Evolutionary conservation across 2,113 vertebrate genomes (phyloP).

Genomic region (Chaenocephalus aceratus): DNA sequence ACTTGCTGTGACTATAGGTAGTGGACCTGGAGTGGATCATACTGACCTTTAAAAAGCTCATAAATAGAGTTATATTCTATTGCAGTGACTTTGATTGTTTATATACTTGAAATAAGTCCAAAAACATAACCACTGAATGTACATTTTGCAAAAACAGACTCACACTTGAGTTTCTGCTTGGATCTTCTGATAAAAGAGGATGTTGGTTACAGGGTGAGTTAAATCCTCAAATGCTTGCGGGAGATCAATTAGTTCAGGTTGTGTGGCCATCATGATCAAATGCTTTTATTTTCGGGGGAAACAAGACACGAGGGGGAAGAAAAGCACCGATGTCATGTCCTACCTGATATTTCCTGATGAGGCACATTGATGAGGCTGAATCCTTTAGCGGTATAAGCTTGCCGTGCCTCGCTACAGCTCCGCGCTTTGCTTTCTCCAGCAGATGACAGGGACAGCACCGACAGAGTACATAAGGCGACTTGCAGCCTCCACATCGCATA

Average conservation of each 20-base stretch:
- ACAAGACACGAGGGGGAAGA: not conserved
- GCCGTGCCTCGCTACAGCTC: constrained; percentile 93
- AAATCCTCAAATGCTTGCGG: not conserved
- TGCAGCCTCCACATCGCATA: constrained; percentile 82
- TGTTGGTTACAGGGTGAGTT: not conserved
- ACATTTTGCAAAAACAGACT: not conserved
- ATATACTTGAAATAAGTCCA: not conserved
- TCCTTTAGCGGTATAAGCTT: constrained; percentile 91
- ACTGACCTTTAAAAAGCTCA: constrained; percentile 2
- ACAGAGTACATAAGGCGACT: constrained; percentile 80
- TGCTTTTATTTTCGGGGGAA: constrained; percentile 6
- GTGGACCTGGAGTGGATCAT: not conserved
- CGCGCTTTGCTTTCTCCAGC: constrained; percentile 88
- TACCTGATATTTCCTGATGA: constrained; percentile 95
- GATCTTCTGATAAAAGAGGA: not conserved
- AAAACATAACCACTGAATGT: not conserved
- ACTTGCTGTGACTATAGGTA: constrained; percentile 10
- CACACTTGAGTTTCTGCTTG: not conserved
- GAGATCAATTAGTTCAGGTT: constrained; percentile 21
- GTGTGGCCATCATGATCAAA: not conserved
- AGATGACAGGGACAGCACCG: constrained; percentile 80
- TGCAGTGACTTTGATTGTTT: not conserved
- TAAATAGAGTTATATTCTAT: not conserved
- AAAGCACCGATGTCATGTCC: constrained; percentile 30
- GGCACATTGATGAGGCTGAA: constrained; percentile 92